Percentiles rank a stretch among this genome's conserved stretches.
Evolutionary conservation across 2,797 vertebrate genomes (phyloP).

Genomic region (Sciaenops ocellatus): DNA sequence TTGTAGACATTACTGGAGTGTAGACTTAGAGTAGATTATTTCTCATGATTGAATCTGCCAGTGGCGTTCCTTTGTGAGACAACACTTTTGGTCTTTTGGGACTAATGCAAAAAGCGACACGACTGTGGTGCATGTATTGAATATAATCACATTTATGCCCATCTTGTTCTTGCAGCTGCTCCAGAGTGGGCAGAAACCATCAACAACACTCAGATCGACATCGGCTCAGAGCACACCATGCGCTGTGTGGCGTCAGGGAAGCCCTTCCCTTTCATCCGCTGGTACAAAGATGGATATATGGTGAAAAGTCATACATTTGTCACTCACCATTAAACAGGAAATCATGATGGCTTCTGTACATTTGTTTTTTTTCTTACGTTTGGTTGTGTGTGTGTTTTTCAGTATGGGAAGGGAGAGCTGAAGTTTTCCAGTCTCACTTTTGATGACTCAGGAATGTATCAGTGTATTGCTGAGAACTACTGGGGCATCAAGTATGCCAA

Average conservation of each 20-base stretch:
- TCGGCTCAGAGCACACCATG: conserved; percentile 95
- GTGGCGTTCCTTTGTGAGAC: background rate
- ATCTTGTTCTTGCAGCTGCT: conserved; percentile 83
- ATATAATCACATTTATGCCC: background rate
- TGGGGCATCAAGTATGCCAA: conserved; percentile 96
- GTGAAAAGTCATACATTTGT: conserved; percentile 75
- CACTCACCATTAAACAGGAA: background rate
- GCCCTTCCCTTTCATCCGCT: conserved; percentile 93
- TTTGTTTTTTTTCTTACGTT: background rate
- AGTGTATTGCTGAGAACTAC: conserved; percentile 95
- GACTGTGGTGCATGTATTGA: background rate
- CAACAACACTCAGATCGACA: conserved; percentile 96
- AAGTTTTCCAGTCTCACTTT: conserved; percentile 93
- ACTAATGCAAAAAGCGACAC: background rate
- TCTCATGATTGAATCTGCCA: background rate
- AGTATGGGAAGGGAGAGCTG: conserved; percentile 95
- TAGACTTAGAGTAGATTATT: background rate
- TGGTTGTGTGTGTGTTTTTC: conserved; percentile 62
- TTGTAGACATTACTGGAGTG: background rate
- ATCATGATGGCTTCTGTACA: background rate
- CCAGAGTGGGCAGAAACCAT: conserved; percentile 98
- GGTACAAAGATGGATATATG: conserved; percentile 96
- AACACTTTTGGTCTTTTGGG: background rate
- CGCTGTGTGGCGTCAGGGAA: conserved; percentile 94
- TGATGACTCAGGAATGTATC: conserved; percentile 97